Evolutionary conservation across 2,888 invertebrate species (phyloP).

Genomic region (Salticus scenicus): DNA sequence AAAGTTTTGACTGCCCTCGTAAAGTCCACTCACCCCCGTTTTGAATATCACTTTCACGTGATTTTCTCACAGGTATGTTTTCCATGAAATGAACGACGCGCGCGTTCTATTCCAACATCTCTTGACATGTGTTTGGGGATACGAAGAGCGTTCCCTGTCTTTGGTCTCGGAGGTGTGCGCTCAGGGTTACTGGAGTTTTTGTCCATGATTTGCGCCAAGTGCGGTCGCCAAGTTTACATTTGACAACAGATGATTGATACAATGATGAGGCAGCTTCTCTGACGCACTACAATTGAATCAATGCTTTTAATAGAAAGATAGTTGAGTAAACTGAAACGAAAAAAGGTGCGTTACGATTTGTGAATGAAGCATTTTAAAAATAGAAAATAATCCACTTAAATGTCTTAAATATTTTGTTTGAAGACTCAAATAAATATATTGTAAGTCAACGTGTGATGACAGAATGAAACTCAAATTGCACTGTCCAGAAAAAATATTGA

Average conservation of each 20-base stretch:
- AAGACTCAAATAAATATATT: too few species aligned
- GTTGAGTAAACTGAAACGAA: too few species aligned
- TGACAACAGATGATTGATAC: not conserved
- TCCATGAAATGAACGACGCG: conserved; percentile 27
- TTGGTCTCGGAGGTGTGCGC: conserved; percentile 20
- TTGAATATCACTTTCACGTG: conserved; percentile 44
- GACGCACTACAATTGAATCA: too few species aligned
- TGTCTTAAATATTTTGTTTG: too few species aligned
- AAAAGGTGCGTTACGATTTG: too few species aligned
- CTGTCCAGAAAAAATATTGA: too few species aligned
- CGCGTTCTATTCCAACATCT: not conserved
- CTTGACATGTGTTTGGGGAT: conserved; percentile 35
- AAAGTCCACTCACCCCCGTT: conserved; percentile 60
- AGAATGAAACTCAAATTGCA: too few species aligned
- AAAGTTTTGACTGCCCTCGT: not conserved
- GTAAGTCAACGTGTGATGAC: too few species aligned
- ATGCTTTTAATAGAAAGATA: too few species aligned
- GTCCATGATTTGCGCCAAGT: conserved; percentile 20
- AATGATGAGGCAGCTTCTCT: too few species aligned
- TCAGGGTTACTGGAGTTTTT: conserved; percentile 29
- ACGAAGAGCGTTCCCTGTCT: not conserved
- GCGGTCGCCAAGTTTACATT: not conserved
- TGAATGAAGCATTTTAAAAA: too few species aligned
- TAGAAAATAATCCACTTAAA: too few species aligned
- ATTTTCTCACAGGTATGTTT: conserved; percentile 25